Evolutionary conservation across 2,797 vertebrate genomes (phyloP).

Genomic region (Prionace glauca): DNA sequence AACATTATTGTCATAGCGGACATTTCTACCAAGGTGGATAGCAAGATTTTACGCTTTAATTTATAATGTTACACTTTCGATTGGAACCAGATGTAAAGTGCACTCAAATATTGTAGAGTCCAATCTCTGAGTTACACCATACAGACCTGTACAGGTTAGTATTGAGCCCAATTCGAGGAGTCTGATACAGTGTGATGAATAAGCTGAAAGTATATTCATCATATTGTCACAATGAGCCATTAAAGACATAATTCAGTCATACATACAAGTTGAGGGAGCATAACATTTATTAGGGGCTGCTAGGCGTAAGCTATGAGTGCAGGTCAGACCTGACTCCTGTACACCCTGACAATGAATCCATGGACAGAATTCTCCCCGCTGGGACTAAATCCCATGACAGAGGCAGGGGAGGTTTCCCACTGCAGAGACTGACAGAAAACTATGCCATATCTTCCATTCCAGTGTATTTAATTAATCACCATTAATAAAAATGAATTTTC

Average conservation of each 20-base stretch:
- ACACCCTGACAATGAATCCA: not conserved
- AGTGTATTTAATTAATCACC: too few species aligned
- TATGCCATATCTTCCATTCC: too few species aligned
- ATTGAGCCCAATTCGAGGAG: not conserved
- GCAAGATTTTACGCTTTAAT: slow-evolving; percentile 11
- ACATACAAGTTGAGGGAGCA: not conserved
- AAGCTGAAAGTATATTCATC: not conserved
- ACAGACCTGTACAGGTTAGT: not conserved
- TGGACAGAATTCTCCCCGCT: too few species aligned
- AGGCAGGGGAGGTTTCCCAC: too few species aligned
- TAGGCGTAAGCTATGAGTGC: not conserved
- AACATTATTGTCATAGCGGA: not conserved
- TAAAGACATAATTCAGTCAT: not conserved
- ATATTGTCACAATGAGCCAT: not conserved
- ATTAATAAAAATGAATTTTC: not conserved
- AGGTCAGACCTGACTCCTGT: not conserved
- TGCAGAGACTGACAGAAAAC: too few species aligned
- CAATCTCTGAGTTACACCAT: not conserved
- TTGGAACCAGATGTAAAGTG: not conserved
- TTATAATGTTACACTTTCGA: slow-evolving; percentile 26
- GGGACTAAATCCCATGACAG: too few species aligned
- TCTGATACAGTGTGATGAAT: not conserved
- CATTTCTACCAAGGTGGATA: not conserved
- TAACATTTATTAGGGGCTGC: not conserved
- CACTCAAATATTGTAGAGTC: not conserved